phyloP scores from a whole-genome alignment of 2,797 vertebrate genomes.

The Leucoraja ocellata region DNA sequence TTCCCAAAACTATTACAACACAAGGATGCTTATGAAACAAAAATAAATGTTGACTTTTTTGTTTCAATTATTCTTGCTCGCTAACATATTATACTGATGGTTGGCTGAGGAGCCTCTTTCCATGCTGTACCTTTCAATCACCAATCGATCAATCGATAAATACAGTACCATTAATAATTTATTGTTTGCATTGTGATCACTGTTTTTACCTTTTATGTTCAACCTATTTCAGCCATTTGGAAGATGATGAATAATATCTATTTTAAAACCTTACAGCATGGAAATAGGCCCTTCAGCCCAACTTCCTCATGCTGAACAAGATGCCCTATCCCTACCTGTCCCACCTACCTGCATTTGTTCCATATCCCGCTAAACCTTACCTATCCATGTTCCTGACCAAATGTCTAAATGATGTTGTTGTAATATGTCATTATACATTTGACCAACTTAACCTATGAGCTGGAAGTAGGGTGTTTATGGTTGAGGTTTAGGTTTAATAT shows the following conservation, averaged over 20 bases:
- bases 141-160: too few species aligned
- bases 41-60: not conserved
- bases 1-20: not conserved
- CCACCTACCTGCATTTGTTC: too few species aligned
- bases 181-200: not conserved
- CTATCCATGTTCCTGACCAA: too few species aligned
- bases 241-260: not conserved
- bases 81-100: not conserved
- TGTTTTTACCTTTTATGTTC: not conserved
- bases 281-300: too few species aligned
- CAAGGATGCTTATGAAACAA: not conserved
- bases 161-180: not conserved
- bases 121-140: too few species aligned
- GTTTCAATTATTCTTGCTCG: not conserved
- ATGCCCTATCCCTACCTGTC: too few species aligned
- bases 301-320: too few species aligned
- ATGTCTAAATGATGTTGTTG: too few species aligned
- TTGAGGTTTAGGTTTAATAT: too few species aligned
- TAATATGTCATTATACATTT: not conserved
- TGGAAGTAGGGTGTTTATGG: not conserved
- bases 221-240: not conserved
- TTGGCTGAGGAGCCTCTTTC: too few species aligned
- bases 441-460: not conserved
- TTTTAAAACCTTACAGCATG: not conserved
- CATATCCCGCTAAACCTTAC: too few species aligned